These are phyloP conservation scores for Ivindomyrus marchei DNA, from an alignment of 2,113 vertebrate genomes.

Conservation along the genomic window DNA sequence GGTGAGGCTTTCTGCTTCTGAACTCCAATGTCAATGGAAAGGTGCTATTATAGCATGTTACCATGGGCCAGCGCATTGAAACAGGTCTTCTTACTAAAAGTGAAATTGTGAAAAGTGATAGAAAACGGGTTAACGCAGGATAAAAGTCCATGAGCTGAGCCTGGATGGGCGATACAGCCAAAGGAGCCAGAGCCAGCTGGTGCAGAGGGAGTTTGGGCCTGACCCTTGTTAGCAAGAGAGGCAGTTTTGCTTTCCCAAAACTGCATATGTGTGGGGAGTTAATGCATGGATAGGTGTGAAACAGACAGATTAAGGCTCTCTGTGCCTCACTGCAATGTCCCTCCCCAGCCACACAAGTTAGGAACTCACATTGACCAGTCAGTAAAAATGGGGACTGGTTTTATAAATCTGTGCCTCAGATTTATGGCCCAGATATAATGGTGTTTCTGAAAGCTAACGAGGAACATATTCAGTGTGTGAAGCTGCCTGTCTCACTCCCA, in stretches of 20 bases:
- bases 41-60: background rate
- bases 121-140: background rate
- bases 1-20: background rate
- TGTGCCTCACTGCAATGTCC: background rate
- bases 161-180: background rate
- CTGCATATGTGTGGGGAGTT: background rate
- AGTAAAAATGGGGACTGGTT: background rate
- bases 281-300: no score
- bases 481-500: background rate
- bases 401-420: conserved; percentile 14
- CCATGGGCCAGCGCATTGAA: background rate
- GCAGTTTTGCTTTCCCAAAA: background rate
- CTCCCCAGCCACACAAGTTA: background rate
- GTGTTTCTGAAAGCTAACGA: background rate
- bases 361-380: background rate
- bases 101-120: background rate
- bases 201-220: background rate
- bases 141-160: background rate
- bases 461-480: background rate
- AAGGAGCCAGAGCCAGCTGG: background rate
- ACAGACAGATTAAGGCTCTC: background rate
- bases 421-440: conserved; percentile 11
- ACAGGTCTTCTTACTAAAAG: background rate
- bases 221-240: background rate
- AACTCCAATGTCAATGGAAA: background rate